phyloP scores from a whole-genome alignment of 2,113 vertebrate species.

The Leuciscus idus region DNA sequence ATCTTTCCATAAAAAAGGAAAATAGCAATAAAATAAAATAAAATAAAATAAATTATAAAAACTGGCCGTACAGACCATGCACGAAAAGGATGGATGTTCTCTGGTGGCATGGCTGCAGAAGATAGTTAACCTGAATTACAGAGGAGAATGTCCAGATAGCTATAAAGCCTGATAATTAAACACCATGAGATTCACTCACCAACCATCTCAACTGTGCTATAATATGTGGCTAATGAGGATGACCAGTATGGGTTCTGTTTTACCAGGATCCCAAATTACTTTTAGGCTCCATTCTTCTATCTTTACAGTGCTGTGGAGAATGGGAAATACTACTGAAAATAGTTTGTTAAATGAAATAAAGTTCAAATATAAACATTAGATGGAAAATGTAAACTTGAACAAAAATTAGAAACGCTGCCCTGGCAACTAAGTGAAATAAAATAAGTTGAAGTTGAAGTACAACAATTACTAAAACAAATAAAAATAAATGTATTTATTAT shows the following conservation, averaged over 20 bases:
- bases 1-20: conserved; percentile 54
- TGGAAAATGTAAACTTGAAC: too few relatives aligned
- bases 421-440: too few relatives aligned
- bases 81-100: conserved; percentile 36
- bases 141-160: conserved; percentile 26
- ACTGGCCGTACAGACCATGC: not conserved
- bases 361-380: too few relatives aligned
- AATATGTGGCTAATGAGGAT: not conserved
- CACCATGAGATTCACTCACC: not conserved
- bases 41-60: not conserved
- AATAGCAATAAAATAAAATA: not conserved
- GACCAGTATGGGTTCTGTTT: not conserved
- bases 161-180: conserved; percentile 37
- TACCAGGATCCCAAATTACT: not conserved
- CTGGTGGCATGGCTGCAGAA: conserved; percentile 33
- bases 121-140: conserved; percentile 42
- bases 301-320: not conserved
- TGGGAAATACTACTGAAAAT: not conserved
- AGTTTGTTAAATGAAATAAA: too few relatives aligned
- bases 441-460: too few relatives aligned
- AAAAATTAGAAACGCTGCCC: too few relatives aligned
- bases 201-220: not conserved
- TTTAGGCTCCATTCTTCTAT: not conserved
- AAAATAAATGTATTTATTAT: not conserved
- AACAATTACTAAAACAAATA: not conserved